Evolutionary conservation across 64 coral and sea anemone genomes (phyloP).

Genomic region (Pocillopora damicornis): DNA sequence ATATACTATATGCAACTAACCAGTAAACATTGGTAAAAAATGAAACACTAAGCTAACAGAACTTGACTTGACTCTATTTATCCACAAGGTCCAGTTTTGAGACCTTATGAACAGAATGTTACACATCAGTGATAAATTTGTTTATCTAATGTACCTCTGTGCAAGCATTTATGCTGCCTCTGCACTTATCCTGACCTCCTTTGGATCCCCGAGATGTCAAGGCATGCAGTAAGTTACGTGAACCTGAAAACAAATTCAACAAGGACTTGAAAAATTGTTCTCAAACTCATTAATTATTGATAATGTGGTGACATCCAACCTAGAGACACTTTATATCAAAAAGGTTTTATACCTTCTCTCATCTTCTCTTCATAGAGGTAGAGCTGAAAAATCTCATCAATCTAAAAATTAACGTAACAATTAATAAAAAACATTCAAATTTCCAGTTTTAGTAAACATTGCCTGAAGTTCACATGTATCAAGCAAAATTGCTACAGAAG

Average conservation of each 20-base stretch:
- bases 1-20: too few relatives aligned
- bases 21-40: too few relatives aligned
- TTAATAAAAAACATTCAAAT: not conserved
- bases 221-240: constrained; percentile 76
- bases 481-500: too few relatives aligned
- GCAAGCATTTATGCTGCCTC: constrained; percentile 71
- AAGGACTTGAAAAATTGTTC: too few relatives aligned
- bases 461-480: too few relatives aligned
- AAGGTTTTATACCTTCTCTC: constrained; percentile 61
- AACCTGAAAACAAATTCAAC: constrained; percentile 29
- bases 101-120: too few relatives aligned
- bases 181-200: constrained; percentile 80
- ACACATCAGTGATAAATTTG: too few relatives aligned
- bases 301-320: not conserved
- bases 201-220: constrained; percentile 69
- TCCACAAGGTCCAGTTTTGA: too few relatives aligned
- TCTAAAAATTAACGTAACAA: constrained; percentile 32
- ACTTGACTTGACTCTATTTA: too few relatives aligned
- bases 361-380: constrained; percentile 94
- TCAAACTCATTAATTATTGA: too few relatives aligned
- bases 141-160: constrained; percentile 56
- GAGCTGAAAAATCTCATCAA: constrained; percentile 86
- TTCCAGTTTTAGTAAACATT: not conserved
- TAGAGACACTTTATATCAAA: not conserved
- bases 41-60: too few relatives aligned